These are phyloP conservation scores for Scytalopus superciliaris DNA, from an alignment of 2,113 vertebrate species.

Conservation along the genomic window DNA sequence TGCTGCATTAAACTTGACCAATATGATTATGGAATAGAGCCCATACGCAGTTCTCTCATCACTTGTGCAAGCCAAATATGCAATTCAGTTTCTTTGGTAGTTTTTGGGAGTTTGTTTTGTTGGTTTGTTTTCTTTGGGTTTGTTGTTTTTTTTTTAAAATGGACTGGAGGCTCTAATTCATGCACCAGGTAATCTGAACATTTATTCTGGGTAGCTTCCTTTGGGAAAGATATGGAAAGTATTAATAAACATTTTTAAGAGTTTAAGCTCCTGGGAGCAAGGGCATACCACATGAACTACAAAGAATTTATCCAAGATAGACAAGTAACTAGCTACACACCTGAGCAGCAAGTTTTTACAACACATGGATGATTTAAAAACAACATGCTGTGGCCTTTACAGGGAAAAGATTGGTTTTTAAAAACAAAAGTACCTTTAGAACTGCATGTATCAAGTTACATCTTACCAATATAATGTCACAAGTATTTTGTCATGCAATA, in stretches of 20 bases:
- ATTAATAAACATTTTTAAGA: not conserved
- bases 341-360: not conserved
- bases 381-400: not conserved
- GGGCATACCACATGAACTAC: not conserved
- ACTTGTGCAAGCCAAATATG: not conserved
- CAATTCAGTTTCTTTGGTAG: not conserved
- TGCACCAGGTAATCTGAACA: not conserved
- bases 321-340: not conserved
- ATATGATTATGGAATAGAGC: fast-evolving
- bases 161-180: not conserved
- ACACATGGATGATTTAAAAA: not conserved
- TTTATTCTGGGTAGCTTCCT: not conserved
- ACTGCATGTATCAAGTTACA: not conserved
- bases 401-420: not conserved
- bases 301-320: not conserved
- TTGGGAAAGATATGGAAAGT: not conserved
- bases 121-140: not conserved
- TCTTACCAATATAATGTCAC: not conserved
- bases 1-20: not conserved
- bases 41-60: not conserved
- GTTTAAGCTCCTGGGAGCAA: not conserved
- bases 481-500: not conserved
- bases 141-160: not conserved
- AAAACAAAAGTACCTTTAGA: not conserved
- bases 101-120: not conserved